These are phyloP conservation scores for Minunthozetes semirufus DNA, from an alignment of 2,888 invertebrate species.

Conservation along the genomic window DNA sequence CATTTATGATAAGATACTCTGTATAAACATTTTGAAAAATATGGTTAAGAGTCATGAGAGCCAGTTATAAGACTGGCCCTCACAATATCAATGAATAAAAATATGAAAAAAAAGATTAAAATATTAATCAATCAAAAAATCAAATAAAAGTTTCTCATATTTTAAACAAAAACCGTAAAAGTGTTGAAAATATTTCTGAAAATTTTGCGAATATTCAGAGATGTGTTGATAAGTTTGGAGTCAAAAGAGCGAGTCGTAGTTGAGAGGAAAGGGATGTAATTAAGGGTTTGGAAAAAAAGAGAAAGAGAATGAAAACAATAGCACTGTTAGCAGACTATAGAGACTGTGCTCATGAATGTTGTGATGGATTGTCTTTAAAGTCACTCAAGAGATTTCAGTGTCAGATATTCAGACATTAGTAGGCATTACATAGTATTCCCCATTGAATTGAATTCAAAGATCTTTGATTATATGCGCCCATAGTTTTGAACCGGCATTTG, in stretches of 20 bases:
- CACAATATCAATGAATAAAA: too few species aligned
- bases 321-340: not conserved
- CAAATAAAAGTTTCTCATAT: not conserved
- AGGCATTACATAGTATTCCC: not conserved
- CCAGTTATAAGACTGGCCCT: too few species aligned
- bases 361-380: slow-evolving; percentile 15
- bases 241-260: not conserved
- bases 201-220: not conserved
- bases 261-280: slow-evolving; percentile 15
- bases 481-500: not conserved
- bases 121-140: slow-evolving; percentile 8
- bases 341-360: not conserved
- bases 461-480: not conserved
- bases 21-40: not conserved
- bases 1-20: not conserved
- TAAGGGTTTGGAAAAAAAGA: not conserved
- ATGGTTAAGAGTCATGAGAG: too few species aligned
- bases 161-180: not conserved
- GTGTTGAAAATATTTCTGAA: not conserved
- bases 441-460: not conserved
- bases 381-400: slow-evolving; percentile 14
- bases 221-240: not conserved
- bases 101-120: not conserved
- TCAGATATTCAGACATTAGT: slow-evolving; percentile 6
- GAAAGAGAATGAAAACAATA: not conserved